Evolutionary conservation across 2,888 invertebrate species (phyloP).

Genomic region (Troides helena): DNA sequence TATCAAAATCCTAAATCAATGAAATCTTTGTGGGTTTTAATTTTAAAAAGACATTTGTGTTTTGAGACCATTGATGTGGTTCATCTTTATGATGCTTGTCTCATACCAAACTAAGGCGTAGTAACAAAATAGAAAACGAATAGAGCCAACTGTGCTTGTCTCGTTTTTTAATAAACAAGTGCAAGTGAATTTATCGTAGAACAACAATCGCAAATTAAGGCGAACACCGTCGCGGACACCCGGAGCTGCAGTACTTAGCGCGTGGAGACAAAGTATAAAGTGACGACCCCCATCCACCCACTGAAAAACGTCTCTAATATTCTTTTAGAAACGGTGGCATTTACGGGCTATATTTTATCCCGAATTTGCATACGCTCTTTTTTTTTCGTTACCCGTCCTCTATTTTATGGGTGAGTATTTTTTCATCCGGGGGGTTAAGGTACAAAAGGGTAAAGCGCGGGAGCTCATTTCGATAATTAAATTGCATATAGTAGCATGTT

Average conservation of each 20-base stretch:
- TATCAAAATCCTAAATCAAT: no score
- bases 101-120: no score
- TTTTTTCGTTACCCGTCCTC: constrained; percentile 79
- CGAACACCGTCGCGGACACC: constrained; percentile 69
- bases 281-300: constrained; percentile 74
- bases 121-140: no score
- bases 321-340: constrained; percentile 82
- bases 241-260: constrained; percentile 74
- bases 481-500: constrained; percentile 63
- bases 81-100: no score
- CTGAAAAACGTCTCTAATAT: constrained; percentile 82
- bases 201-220: constrained; percentile 77
- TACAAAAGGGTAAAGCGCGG: constrained; percentile 81
- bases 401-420: constrained; percentile 80
- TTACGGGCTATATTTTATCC: constrained; percentile 82
- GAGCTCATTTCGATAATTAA: constrained; percentile 76
- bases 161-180: constrained; percentile 28
- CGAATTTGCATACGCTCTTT: constrained; percentile 80
- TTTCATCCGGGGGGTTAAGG: constrained; percentile 79
- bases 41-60: no score
- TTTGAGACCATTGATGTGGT: no score
- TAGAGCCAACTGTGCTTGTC: no score
- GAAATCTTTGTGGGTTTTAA: no score
- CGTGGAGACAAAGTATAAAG: constrained; percentile 79
- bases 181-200: constrained; percentile 68